A percentile compares a stretch with the other conserved stretches of the same genome.
phyloP scores from a whole-genome alignment of 1,140 invertebrate species.

The Pseudomyrmex dendroicus region DNA sequence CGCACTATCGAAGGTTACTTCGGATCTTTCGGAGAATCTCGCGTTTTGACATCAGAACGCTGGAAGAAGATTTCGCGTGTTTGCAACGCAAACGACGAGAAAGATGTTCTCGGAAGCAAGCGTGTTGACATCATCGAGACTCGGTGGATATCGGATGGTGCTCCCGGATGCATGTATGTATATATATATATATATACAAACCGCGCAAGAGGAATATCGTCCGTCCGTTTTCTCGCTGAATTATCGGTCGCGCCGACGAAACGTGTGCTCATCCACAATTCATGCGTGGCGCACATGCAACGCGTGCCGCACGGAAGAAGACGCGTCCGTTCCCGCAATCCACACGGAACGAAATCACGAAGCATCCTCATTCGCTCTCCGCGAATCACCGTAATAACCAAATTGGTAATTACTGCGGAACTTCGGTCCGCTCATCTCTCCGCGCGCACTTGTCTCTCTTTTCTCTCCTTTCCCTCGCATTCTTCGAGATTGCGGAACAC shows the following conservation, averaged over 20 bases:
- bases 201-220: neutral
- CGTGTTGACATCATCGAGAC: constrained; percentile 22
- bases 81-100: neutral
- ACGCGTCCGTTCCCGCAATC: neutral
- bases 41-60: neutral
- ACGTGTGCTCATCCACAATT: neutral
- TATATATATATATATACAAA: neutral
- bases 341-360: constrained; percentile 57
- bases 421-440: constrained; percentile 44
- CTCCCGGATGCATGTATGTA: neutral
- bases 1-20: too few relatives aligned
- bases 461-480: constrained; percentile 44
- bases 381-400: constrained; percentile 74
- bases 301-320: constrained; percentile 20
- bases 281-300: constrained; percentile 7
- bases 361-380: constrained; percentile 54
- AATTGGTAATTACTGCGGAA: constrained; percentile 76
- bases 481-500: constrained; percentile 51
- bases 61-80: neutral
- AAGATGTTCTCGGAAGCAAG: neutral
- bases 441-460: constrained; percentile 18
- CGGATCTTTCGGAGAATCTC: neutral
- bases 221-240: constrained; percentile 19
- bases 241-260: constrained; percentile 29
- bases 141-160: neutral